Evolutionary conservation across 1,140 invertebrate species (phyloP), one percentile per base, ranked within the genome.

Genomic region (Dysdera silvatica): DNA sequence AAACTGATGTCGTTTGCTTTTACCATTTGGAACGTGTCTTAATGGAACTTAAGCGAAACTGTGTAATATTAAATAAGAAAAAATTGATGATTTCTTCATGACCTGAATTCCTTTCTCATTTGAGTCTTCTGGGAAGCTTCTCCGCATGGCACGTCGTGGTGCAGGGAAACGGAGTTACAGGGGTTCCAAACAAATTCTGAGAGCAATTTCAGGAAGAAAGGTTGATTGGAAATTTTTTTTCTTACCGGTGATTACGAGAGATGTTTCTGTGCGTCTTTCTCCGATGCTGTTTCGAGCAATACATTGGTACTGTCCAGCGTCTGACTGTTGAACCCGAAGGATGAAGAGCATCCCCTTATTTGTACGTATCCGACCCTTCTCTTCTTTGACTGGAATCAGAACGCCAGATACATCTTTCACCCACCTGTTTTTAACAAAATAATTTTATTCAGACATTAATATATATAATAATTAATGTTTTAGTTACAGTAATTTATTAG

Each of bases 241-340:
- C 49, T 77, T 71, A 83, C 82, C 81, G 77, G 81, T 81, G 64
- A 89, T 85, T 66, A 82, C 82, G 60, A 90, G 81, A 45, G 85
- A 85, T 70, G 89, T 84, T 74, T 89, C 85, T 43, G 89, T 85
- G 66, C 85, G 86, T 76, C 91, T 87, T 69, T 87, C 86, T 14
- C 88, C 89, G 1, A 85, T 87, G 14, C 87, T 88, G 73, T 91
- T 92, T 78, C 91, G 91, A 23, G 88, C 86, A 79, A 86, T 86
- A 75, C 89, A 91, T 56, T 91, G 82, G 76, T 89, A 90, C 71
- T 87, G 83, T 43, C 88, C 89, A n/a, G 51, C 51, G 12, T 69
- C 68, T 2, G 31, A 18, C 3, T 14, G 37, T 24, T 61, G 51
- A 6, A 67, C 56, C 31, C 68, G 64, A 12, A 59, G 48, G 23